phyloP scores from a whole-genome alignment of 1,140 invertebrate genomes.

The Caenorhabditis latens region DNA sequence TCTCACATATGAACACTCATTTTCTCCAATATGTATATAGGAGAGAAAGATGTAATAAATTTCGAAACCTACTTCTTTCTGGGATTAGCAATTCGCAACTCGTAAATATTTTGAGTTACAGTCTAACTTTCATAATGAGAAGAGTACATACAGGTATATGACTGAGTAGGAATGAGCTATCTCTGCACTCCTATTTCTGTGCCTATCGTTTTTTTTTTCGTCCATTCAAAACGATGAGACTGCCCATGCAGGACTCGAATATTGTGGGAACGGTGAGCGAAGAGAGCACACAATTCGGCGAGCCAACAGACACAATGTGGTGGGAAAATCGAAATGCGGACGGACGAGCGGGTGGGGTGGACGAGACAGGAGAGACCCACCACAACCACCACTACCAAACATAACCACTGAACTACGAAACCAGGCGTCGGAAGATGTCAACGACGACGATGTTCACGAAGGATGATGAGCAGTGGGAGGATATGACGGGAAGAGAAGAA shows the following conservation, averaged over 20 bases:
- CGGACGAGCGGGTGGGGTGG: background rate
- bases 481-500: too few species aligned
- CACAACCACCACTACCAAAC: too few species aligned
- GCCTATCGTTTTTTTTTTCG: background rate
- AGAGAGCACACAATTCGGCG: constrained; percentile 15
- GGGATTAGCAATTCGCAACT: too few species aligned
- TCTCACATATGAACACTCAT: too few species aligned
- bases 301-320: constrained; percentile 44
- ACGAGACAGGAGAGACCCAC: background rate
- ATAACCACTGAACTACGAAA: background rate
- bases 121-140: too few species aligned
- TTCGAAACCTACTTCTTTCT: too few species aligned
- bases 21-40: too few species aligned
- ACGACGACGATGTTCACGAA: background rate
- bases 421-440: background rate
- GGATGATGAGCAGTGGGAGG: too few species aligned
- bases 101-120: too few species aligned
- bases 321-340: constrained; percentile 50
- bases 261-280: constrained; percentile 39
- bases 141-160: too few species aligned
- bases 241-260: constrained; percentile 38
- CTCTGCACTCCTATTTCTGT: background rate
- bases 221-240: constrained; percentile 32
- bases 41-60: too few species aligned
- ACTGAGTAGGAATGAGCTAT: background rate